Percentiles rank a stretch among this genome's conserved stretches.
Conservation (phyloP, 2,797 vertebrate species). For the Alcedo atthis region DNA sequence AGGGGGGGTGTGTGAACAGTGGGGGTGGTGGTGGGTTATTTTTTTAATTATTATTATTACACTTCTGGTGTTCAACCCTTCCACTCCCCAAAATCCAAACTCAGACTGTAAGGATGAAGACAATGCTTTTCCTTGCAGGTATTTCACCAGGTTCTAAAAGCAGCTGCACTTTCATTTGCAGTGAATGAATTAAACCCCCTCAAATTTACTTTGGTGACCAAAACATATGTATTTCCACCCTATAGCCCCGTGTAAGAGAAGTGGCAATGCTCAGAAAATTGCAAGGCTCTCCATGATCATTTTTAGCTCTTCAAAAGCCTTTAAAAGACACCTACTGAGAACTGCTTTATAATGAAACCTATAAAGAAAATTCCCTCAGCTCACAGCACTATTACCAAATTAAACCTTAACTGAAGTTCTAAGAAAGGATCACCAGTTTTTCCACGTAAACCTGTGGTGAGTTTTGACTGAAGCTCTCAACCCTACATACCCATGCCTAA, state of each 20-base stretch:
- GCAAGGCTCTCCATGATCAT: background rate
- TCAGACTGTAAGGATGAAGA: background rate
- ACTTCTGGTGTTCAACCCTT: slow-evolving; percentile 54
- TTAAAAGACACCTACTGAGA: background rate
- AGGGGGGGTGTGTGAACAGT: slow-evolving; percentile 59
- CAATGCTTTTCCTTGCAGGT: background rate
- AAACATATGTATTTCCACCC: background rate
- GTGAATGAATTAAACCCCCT: background rate
- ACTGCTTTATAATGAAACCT: background rate
- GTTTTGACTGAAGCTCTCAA: slow-evolving; percentile 8
- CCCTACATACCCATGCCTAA: background rate
- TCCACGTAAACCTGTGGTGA: background rate
- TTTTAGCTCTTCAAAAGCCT: background rate
- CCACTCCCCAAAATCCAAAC: slow-evolving; percentile 26
- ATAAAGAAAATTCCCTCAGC: background rate
- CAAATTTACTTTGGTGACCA: background rate
- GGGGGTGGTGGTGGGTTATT: slow-evolving; percentile 40
- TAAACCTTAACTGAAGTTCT: background rate
- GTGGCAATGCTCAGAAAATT: background rate
- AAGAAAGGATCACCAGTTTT: slow-evolving; percentile 21
- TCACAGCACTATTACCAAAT: background rate
- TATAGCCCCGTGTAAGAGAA: background rate
- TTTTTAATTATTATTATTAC: slow-evolving; percentile 36
- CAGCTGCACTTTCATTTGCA: background rate
- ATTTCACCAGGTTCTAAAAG: background rate